A percentile compares a stretch with the other conserved stretches of the same genome.
phyloP scores from a whole-genome alignment of 1,140 invertebrate genomes.

The Heliconius eleuchia region DNA sequence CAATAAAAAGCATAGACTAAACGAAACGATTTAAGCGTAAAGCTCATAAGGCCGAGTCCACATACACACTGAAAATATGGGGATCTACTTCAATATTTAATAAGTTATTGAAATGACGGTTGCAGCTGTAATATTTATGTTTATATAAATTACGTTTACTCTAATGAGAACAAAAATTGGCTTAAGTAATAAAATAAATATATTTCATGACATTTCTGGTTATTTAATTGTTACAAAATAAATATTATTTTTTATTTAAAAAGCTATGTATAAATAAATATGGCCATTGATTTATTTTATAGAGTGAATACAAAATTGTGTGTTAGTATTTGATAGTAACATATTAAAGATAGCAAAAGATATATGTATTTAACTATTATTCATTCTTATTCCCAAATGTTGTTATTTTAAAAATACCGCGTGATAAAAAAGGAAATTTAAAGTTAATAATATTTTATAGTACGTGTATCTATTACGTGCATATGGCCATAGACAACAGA shows the following conservation, averaged over 20 bases:
- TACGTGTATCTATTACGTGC: background rate
- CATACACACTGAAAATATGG: slow-evolving; percentile 1
- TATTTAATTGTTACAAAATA: background rate
- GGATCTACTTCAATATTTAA: background rate
- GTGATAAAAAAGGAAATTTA: background rate
- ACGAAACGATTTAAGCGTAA: slow-evolving; percentile 27
- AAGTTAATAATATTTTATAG: background rate
- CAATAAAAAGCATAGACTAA: slow-evolving; percentile 65
- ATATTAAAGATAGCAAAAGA: too few relatives aligned
- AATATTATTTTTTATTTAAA: background rate
- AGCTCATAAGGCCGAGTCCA: slow-evolving; percentile 19
- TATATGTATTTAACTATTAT: too few relatives aligned
- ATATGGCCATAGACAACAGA: background rate
- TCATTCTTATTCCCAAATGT: background rate
- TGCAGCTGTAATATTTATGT: background rate
- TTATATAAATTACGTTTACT: too few relatives aligned
- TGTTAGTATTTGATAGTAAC: too few relatives aligned
- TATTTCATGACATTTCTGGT: background rate
- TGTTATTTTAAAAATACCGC: background rate
- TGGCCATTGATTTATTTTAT: too few relatives aligned
- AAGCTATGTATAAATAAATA: too few relatives aligned
- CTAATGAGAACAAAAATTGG: too few relatives aligned
- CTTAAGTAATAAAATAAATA: background rate
- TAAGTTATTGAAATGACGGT: background rate
- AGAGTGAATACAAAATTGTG: too few relatives aligned